These are phyloP conservation scores for Gephyroberyx darwinii DNA, from an alignment of 2,797 vertebrate genomes.

Conservation along the genomic window DNA sequence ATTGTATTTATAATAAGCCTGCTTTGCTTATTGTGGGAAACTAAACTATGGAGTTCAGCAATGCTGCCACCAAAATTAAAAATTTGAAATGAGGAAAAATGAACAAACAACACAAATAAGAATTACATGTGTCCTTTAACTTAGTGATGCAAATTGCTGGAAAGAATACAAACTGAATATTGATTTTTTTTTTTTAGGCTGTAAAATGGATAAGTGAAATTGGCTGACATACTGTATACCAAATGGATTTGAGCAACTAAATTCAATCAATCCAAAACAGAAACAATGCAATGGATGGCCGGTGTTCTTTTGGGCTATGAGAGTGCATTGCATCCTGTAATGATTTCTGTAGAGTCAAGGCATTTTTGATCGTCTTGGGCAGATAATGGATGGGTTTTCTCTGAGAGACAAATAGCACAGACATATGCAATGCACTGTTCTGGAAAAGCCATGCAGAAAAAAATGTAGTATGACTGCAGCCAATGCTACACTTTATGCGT, in stretches of 20 bases:
- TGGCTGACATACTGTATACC: conserved; percentile 3
- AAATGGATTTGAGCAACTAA: conserved; percentile 20
- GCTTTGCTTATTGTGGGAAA: conserved; percentile 57
- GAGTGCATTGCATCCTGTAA: conserved; percentile 31
- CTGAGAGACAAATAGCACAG: conserved; percentile 81
- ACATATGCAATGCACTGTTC: conserved; percentile 88
- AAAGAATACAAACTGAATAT: conserved; percentile 6
- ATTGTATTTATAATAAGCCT: background rate
- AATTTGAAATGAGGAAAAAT: conserved; percentile 10
- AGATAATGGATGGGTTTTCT: conserved; percentile 52
- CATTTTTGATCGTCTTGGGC: conserved; percentile 12
- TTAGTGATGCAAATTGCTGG: conserved; percentile 2
- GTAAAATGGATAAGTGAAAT: conserved; percentile 9
- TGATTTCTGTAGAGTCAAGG: conserved; percentile 29
- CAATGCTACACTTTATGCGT: conserved; percentile 88
- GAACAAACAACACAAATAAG: background rate
- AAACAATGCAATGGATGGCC: conserved; percentile 33
- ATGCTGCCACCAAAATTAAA: background rate
- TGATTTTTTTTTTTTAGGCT: conserved; percentile 19
- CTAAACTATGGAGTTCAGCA: conserved; percentile 38
- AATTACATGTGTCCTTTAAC: conserved; percentile 2
- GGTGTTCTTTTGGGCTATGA: conserved; percentile 33
- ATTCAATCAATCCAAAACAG: conserved; percentile 37
- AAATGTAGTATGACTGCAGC: conserved; percentile 90
- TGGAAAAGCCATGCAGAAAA: conserved; percentile 93